Evolutionary conservation across 2,797 vertebrate genomes (phyloP).

Genomic region (Phoeniculus purpureus): DNA sequence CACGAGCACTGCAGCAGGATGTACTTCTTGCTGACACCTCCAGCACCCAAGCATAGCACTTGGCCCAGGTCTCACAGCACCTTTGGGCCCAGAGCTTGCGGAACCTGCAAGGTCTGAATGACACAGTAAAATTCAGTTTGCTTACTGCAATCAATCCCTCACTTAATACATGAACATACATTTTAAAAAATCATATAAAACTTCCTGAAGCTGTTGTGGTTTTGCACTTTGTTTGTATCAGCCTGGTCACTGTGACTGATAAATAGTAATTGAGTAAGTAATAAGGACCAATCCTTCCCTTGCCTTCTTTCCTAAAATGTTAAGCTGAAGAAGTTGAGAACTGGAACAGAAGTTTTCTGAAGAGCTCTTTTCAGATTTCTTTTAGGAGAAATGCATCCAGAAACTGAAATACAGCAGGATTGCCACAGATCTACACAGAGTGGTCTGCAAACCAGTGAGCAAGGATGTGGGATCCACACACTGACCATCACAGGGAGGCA

Average conservation of each 20-base stretch:
- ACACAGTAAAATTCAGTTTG: neutral
- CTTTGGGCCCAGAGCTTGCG: too few species aligned
- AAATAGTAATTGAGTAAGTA: neutral
- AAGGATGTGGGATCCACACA: neutral
- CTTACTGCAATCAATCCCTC: neutral
- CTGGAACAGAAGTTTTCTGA: neutral
- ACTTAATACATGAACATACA: neutral
- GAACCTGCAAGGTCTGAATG: neutral
- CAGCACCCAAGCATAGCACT: neutral
- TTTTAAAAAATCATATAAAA: neutral
- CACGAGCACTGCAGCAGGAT: neutral
- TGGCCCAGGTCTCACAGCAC: neutral
- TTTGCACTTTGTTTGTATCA: neutral
- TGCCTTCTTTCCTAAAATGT: neutral
- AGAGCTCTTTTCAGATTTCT: neutral
- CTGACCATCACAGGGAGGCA: neutral
- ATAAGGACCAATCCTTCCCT: neutral
- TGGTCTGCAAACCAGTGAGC: fast-evolving
- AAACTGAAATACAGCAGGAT: neutral
- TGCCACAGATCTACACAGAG: neutral
- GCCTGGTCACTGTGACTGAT: neutral
- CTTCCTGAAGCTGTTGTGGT: neutral
- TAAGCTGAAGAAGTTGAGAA: neutral
- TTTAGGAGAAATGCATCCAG: neutral
- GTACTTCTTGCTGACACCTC: neutral